phyloP scores from a whole-genome alignment of 2,888 invertebrate genomes.

The Phengaris arion region DNA sequence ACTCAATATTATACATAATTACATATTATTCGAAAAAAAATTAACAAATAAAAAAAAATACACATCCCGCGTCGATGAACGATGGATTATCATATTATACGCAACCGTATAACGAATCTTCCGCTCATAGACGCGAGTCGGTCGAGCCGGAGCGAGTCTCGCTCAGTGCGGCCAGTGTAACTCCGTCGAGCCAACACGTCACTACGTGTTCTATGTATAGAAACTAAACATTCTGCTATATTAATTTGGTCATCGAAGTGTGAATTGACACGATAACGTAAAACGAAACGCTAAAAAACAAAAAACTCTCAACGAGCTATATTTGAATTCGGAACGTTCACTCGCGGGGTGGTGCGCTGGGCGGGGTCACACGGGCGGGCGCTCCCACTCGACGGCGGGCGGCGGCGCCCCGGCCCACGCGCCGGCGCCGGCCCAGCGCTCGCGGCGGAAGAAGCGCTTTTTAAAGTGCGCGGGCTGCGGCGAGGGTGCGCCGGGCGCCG shows the following conservation, averaged over 20 bases:
- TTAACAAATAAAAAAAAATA: slow-evolving; percentile 57
- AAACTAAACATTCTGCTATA: slow-evolving; percentile 15
- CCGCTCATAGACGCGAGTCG: slow-evolving; percentile 3
- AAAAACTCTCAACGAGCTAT: slow-evolving; percentile 12
- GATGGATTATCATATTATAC: not conserved
- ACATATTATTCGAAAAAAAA: slow-evolving; percentile 75
- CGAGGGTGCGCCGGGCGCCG: slow-evolving; percentile 58
- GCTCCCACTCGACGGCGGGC: slow-evolving; percentile 68
- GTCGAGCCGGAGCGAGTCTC: not conserved
- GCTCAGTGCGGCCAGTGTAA: slow-evolving; percentile 2
- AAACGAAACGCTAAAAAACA: slow-evolving; percentile 4
- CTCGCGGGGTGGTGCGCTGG: slow-evolving; percentile 36
- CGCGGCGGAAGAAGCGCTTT: slow-evolving; percentile 90
- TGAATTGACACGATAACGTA: slow-evolving; percentile 20
- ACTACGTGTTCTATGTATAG: slow-evolving; percentile 18
- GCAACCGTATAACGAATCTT: not conserved
- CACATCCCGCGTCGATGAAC: slow-evolving; percentile 46
- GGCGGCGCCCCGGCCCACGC: slow-evolving; percentile 61
- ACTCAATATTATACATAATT: slow-evolving; percentile 79
- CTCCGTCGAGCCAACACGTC: slow-evolving; percentile 40
- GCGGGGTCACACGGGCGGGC: slow-evolving; percentile 72
- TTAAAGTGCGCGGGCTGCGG: slow-evolving; percentile 81
- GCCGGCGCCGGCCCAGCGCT: slow-evolving; percentile 81
- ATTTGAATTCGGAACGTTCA: not conserved
- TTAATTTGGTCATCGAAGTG: slow-evolving; percentile 22